Evolutionary conservation across 2,888 invertebrate genomes (phyloP), one percentile per base, ranked within the genome.

Genomic region (Cephus rjabovi): DNA sequence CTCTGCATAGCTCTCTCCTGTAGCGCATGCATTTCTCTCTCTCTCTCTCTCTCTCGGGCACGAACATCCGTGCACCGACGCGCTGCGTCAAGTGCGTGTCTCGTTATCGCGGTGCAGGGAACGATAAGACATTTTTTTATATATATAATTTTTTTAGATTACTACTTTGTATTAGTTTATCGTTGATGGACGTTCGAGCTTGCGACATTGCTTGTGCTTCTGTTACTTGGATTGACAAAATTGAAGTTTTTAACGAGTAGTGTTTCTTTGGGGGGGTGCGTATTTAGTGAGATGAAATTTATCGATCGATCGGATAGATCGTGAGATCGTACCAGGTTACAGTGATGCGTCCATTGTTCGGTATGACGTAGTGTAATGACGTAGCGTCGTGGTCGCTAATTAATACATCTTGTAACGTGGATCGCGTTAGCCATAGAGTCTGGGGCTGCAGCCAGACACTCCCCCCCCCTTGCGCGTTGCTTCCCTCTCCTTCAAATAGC

Each of bases 351-450:
- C 9, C 56, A 9, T 23, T 56, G 56, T 23, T 56, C 23, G 1
- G 23, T 56, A 56, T 33, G 33, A 33, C 33, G 33, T 33, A 33
- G 33, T 2, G 9, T 23, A 9, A 23, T 56, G 56, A 56, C 56
- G 56, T 2, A 23, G 56, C 56, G 0, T 56, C 23, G 82, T 83
- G 80, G 80, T 80, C 79, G 84, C 83, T 87, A 87, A 88, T 89
- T 87, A 86, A 84, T 83, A 85, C 87, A 86, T 83, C 87, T 87
- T 83, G 86, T 86, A 85, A 80, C 82, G 81, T 80, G 86, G 86
- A 83, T 83, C 80, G 79, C 79, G 77, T 81, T 79, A 76, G 71
- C 78, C 86, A 84, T 85, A 85, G 86, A 81, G 81, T 78, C 81
- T 80, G 84, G 83, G 80, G 81, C 81, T 82, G 80, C 76, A 81